Percentiles rank a stretch among this genome's conserved stretches.
phyloP scores from a whole-genome alignment of 2,797 vertebrate genomes.

The Enteromius argenteus region DNA sequence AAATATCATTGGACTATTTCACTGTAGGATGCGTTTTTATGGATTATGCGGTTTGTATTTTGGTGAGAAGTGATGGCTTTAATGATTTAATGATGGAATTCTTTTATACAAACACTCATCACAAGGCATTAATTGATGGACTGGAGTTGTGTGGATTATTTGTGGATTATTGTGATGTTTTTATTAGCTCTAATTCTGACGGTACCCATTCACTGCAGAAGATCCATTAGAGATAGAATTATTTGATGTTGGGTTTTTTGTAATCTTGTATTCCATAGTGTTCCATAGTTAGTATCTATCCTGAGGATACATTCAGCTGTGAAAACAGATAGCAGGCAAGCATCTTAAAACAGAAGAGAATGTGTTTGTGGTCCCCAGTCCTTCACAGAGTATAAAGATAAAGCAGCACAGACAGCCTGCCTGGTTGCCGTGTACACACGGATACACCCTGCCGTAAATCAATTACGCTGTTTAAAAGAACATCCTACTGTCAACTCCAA shows the following conservation, averaged over 20 bases:
- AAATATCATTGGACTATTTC: background rate
- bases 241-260: too few species aligned
- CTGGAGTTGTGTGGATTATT: background rate
- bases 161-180: too few species aligned
- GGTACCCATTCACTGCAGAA: background rate
- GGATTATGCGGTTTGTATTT: too few species aligned
- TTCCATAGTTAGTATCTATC: background rate
- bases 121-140: background rate
- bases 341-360: conserved; percentile 14
- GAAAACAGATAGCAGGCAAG: conserved; percentile 30
- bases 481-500: background rate
- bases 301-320: conserved; percentile 29
- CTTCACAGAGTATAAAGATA: conserved; percentile 28
- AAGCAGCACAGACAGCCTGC: conserved; percentile 13
- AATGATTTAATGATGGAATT: background rate
- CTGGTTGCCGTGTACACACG: conserved; percentile 7
- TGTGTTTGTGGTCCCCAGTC: conserved; percentile 11
- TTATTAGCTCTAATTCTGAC: background rate
- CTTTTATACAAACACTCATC: too few species aligned
- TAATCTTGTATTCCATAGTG: background rate
- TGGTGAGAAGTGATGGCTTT: too few species aligned
- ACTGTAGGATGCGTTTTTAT: background rate
- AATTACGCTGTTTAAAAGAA: conserved; percentile 33
- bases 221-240: background rate
- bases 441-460: conserved; percentile 35